phyloP scores from a whole-genome alignment of 2,113 vertebrate species.

The Plestiodon gilberti region DNA sequence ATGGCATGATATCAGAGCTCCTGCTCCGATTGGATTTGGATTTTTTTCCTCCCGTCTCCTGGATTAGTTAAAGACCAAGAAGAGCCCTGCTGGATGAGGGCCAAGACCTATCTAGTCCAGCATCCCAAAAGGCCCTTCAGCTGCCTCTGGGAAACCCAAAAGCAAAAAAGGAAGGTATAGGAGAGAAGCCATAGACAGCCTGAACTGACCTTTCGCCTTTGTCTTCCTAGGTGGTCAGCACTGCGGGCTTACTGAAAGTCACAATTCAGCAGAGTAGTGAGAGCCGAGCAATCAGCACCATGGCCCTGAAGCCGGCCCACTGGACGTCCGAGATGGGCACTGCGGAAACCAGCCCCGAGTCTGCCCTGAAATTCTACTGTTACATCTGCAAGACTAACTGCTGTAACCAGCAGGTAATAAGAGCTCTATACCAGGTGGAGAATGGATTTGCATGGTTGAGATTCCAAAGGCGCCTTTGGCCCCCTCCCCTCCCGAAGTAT shows the following conservation, averaged over 20 bases:
- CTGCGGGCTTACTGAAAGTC: slow-evolving; percentile 89
- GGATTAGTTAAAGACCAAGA: not conserved
- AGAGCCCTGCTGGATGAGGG: too few species aligned
- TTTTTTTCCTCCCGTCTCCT: not conserved
- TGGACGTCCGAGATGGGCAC: slow-evolving; percentile 53
- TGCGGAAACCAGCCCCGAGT: slow-evolving; percentile 56
- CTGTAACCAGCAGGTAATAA: slow-evolving; percentile 87
- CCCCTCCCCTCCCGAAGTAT: not conserved
- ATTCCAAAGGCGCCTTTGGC: fast-evolving
- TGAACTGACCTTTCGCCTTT: not conserved
- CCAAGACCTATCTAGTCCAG: too few species aligned
- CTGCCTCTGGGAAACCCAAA: too few species aligned
- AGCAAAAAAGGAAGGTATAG: not conserved
- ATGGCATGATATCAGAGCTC: too few species aligned
- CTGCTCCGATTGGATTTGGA: too few species aligned
- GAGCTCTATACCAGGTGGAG: not conserved
- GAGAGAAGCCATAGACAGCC: not conserved
- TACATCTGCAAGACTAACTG: slow-evolving; percentile 93
- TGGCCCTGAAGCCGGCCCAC: slow-evolving; percentile 66
- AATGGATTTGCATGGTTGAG: not conserved
- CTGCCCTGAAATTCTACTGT: slow-evolving; percentile 89
- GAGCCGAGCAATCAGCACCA: slow-evolving; percentile 89
- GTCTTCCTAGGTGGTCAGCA: slow-evolving; percentile 78
- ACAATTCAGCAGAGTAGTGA: slow-evolving; percentile 94
- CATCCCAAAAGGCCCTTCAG: too few species aligned